Conservation (phyloP, 2,888 invertebrate genomes). For the Brachyptera risi region DNA sequence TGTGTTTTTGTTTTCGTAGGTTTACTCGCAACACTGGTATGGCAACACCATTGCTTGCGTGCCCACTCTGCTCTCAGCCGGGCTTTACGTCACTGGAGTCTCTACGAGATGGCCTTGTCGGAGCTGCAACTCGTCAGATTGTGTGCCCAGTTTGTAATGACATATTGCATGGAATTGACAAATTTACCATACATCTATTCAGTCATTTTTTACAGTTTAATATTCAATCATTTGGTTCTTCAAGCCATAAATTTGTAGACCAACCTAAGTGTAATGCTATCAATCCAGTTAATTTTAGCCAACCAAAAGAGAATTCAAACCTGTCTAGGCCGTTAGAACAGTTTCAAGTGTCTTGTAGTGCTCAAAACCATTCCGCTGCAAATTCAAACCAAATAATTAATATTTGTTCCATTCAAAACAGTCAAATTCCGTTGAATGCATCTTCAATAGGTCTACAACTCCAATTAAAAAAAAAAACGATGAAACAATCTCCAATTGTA, state of each 20-base stretch:
- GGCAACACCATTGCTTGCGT: constrained; percentile 49
- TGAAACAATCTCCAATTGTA: no score
- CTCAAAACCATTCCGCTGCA: neutral
- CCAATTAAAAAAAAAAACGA: neutral
- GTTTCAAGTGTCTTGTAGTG: neutral
- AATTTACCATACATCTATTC: constrained; percentile 78
- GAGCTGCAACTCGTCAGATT: constrained; percentile 69
- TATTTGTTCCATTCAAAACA: neutral
- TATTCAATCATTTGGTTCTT: no score
- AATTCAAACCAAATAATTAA: neutral
- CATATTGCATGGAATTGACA: constrained; percentile 69
- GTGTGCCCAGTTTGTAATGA: constrained; percentile 76
- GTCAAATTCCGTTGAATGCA: neutral
- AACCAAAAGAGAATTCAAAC: neutral
- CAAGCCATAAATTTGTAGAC: no score
- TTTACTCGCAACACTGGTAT: neutral
- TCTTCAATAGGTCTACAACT: neutral
- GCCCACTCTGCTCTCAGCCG: constrained; percentile 71
- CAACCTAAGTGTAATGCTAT: no score
- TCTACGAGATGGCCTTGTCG: constrained; percentile 65
- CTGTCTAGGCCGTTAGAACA: no score
- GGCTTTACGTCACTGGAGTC: constrained; percentile 68
- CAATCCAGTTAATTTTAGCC: neutral
- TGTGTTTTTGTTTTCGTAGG: no score
- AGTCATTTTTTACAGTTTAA: constrained; percentile 55